A percentile compares a stretch with the other conserved stretches of the same genome.
Conservation (phyloP, 2,797 vertebrate genomes). For the Ibycter americanus region DNA sequence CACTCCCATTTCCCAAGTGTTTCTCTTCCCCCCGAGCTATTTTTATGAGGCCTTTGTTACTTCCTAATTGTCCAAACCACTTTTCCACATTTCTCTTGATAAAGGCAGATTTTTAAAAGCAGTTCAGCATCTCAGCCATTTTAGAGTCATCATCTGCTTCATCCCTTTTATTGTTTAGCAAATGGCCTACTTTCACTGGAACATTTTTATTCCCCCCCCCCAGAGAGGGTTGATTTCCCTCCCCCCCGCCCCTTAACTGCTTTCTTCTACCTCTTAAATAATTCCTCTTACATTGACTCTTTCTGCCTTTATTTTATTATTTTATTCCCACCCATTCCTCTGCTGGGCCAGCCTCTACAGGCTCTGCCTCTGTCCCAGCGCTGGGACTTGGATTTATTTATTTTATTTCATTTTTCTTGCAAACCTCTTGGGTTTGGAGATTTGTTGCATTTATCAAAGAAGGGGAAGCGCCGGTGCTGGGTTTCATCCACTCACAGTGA, state of each 20-base stretch:
- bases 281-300: not conserved
- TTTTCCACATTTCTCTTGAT: slow-evolving; percentile 31
- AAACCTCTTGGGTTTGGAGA: not conserved
- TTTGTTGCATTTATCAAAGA: not conserved
- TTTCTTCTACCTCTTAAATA: slow-evolving; percentile 35
- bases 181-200: slow-evolving; percentile 43
- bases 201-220: not conserved
- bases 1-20: not conserved
- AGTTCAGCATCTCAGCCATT: slow-evolving; percentile 27
- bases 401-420: not conserved
- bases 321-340: not conserved
- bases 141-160: slow-evolving; percentile 31
- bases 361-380: not conserved
- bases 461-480: not conserved
- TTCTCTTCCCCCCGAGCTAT: not conserved
- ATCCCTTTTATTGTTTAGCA: slow-evolving; percentile 44
- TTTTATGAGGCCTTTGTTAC: slow-evolving; percentile 33
- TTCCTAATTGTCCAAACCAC: slow-evolving; percentile 60
- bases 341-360: not conserved
- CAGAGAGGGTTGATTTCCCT: not conserved
- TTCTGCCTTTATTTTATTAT: not conserved
- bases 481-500: not conserved
- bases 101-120: slow-evolving; percentile 37
- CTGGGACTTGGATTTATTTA: not conserved
- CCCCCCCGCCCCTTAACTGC: fast-evolving